Evolutionary conservation across 2,888 invertebrate genomes (phyloP).

Genomic region (Scaptodrosophila latifasciaeformis): DNA sequence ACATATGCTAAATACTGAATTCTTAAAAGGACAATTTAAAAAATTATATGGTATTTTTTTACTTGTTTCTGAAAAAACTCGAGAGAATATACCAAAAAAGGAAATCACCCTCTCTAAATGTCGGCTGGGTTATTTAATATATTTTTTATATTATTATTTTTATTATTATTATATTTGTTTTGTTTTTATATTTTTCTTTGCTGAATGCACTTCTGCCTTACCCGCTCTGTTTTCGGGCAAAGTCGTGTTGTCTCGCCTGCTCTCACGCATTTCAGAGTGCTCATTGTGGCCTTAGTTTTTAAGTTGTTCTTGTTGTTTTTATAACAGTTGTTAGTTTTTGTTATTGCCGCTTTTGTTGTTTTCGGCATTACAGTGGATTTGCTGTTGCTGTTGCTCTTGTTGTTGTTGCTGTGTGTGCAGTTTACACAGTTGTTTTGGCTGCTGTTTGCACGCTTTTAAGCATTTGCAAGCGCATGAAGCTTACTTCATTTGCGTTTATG

Average conservation of each 20-base stretch:
- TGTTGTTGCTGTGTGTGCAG: conserved; percentile 20
- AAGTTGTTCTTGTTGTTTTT: conserved; percentile 13
- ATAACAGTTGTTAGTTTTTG: conserved; percentile 30
- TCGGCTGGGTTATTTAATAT: too few species aligned
- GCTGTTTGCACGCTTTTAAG: conserved; percentile 53
- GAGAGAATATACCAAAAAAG: not conserved
- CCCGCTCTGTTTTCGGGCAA: too few species aligned
- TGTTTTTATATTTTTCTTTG: too few species aligned
- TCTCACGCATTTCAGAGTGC: conserved; percentile 36
- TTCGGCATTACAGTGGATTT: not conserved
- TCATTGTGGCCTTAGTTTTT: conserved; percentile 24
- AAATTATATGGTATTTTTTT: too few species aligned
- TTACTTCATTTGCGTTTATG: conserved; percentile 63
- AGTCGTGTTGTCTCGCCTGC: conserved; percentile 49
- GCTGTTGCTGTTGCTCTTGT: conserved; percentile 10
- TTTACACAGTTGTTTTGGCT: conserved; percentile 33
- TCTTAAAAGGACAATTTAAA: too few species aligned
- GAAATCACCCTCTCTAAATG: not conserved
- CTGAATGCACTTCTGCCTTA: too few species aligned
- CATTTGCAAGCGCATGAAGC: conserved; percentile 45
- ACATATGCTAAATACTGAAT: conserved; percentile 66
- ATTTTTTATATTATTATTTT: too few species aligned
- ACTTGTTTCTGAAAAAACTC: too few species aligned
- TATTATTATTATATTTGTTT: too few species aligned
- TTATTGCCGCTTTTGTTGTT: conserved; percentile 22